Percentiles rank a stretch among this genome's conserved stretches.
phyloP scores from a whole-genome alignment of 2,797 vertebrate species.

The Nothura maculosa region DNA sequence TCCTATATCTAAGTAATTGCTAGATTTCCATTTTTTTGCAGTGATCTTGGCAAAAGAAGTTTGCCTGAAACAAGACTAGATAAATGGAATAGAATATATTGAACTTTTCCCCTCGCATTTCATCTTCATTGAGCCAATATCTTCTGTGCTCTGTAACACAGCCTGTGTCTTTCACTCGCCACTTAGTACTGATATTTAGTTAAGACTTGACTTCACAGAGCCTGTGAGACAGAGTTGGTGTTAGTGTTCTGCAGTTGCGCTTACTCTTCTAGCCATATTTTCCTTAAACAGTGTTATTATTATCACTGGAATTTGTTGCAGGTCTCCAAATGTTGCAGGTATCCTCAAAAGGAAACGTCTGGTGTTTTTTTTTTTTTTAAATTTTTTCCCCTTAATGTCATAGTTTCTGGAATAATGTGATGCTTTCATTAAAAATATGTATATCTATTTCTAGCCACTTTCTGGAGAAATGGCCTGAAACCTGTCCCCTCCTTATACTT shows the following conservation, averaged over 20 bases:
- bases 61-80: background rate
- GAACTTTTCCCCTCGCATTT: background rate
- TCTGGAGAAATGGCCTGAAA: background rate
- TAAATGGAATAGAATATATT: background rate
- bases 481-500: background rate
- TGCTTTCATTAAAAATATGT: background rate
- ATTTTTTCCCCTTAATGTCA: background rate
- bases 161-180: no score
- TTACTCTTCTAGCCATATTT: background rate
- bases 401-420: background rate
- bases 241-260: background rate
- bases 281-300: no score
- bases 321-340: no score
- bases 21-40: background rate
- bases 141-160: no score
- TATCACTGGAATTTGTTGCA: no score
- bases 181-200: background rate
- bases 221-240: background rate
- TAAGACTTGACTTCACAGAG: background rate
- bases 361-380: no score
- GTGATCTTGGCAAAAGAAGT: background rate
- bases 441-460: background rate
- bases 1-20: background rate
- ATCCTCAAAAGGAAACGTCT: no score
- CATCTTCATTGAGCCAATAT: no score